Evolutionary conservation across 2,797 vertebrate species (phyloP), one percentile per base, ranked within the genome.

Genomic region (Taenioides sp.): DNA sequence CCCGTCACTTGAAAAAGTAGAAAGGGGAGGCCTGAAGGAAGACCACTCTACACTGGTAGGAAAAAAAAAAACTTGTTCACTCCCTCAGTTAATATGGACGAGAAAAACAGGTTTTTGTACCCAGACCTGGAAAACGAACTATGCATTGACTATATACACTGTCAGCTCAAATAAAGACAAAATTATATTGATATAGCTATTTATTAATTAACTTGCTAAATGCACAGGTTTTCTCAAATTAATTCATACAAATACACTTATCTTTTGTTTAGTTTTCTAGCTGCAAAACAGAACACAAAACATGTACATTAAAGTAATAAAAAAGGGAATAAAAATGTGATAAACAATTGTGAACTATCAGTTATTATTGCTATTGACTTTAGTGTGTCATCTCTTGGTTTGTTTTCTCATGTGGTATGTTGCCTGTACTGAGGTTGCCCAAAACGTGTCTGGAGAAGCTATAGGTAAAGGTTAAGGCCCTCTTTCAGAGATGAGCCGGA

Each of bases 401-500:
- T 43, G 17, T 78, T 81, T 84, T 70, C 84, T 71, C 67, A 79
- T 83, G 80, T 58, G 55, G 79, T 77, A 80, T 73, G 67, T 74
- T 80, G 75, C 70, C 80, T 71, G 82, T 75, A 82, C 79, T 3
- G 62, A 79, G 78, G 84, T 76, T 52, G 75, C 82, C 87, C 86
- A 77, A 88, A 89, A 90, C 85, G 81, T 91, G 88, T 90, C 78
- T 91, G 78, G 74, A 80, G 83, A 88, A 90, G 90, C 84, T 86
- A 86, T 67, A 65, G 79, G 85, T 81, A 90, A 95, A 90, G 87
- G 85, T 87, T 92, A 92, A 92, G 89, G 87, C 85, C 88, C 89
- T 90, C 88, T 91, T 91, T 92, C 86, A 90, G 91, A 92, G 88
- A 89, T 86, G 90, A 90, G 90, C 87, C 75, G 77, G 84, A 92